Evolutionary conservation across 2,888 invertebrate species (phyloP).

Genomic region (Helicoverpa assulta): DNA sequence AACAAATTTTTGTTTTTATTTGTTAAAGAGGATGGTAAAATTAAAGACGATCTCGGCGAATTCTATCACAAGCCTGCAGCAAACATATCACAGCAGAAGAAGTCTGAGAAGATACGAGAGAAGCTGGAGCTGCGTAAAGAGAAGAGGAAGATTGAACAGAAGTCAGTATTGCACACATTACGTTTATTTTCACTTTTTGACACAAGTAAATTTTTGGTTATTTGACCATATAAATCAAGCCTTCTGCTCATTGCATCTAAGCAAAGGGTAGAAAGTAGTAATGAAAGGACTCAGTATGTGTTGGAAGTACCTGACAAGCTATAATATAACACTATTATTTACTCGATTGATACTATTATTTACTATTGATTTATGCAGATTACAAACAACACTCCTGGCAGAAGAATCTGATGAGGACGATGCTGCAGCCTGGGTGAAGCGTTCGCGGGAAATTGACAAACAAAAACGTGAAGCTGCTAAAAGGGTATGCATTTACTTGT

Average conservation of each 20-base stretch:
- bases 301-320: too few relatives aligned
- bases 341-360: not conserved
- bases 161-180: slow-evolving; percentile 72
- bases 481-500: slow-evolving; percentile 80
- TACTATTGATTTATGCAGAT: slow-evolving; percentile 61
- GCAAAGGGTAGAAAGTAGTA: too few relatives aligned
- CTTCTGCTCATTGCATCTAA: too few relatives aligned
- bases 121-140: slow-evolving; percentile 94
- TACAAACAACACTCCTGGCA: slow-evolving; percentile 85
- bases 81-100: slow-evolving; percentile 93
- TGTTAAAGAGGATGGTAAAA: slow-evolving; percentile 84
- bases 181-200: not conserved
- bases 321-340: too few relatives aligned
- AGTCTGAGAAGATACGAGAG: slow-evolving; percentile 95
- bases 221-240: too few relatives aligned
- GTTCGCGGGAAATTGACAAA: slow-evolving; percentile 93
- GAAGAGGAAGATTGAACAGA: slow-evolving; percentile 94
- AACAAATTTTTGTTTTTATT: too few relatives aligned
- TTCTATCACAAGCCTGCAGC: slow-evolving; percentile 96
- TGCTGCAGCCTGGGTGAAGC: slow-evolving; percentile 95
- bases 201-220: not conserved
- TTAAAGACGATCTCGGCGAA: slow-evolving; percentile 92
- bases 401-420: slow-evolving; percentile 94
- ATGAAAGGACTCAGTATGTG: too few relatives aligned
- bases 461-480: slow-evolving; percentile 96